phyloP scores from a whole-genome alignment of 2,888 invertebrate species.

The Lasioglossum vierecki region DNA sequence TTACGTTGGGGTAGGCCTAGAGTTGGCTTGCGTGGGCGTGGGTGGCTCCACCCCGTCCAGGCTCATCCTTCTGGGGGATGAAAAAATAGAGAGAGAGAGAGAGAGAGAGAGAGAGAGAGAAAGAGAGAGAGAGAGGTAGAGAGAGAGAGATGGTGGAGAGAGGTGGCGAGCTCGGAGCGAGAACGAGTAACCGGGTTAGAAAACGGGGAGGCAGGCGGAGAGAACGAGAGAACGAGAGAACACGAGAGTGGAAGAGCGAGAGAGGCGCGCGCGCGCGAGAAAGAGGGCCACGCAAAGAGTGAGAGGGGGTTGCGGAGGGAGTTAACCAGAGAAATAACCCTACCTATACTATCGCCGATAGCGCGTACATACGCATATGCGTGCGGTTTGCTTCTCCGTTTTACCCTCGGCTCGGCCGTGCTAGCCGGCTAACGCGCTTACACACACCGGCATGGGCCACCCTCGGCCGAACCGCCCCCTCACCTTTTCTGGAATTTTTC shows the following conservation, averaged over 20 bases:
- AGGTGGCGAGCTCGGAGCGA: slow-evolving; percentile 47
- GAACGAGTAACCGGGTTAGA: slow-evolving; percentile 45
- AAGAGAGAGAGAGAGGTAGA: slow-evolving; percentile 56
- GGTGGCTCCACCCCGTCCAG: slow-evolving; percentile 78
- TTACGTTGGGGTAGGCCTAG: slow-evolving; percentile 80
- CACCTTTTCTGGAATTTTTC: slow-evolving; percentile 71
- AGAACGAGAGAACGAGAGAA: slow-evolving; percentile 9
- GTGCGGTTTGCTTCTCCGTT: slow-evolving; percentile 45
- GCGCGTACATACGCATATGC: slow-evolving; percentile 53
- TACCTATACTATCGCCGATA: slow-evolving; percentile 63
- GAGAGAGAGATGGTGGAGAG: slow-evolving; percentile 45
- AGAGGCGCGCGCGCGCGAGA: neutral
- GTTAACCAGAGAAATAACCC: slow-evolving; percentile 60
- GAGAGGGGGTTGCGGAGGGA: slow-evolving; percentile 25
- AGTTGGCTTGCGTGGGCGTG: slow-evolving; percentile 77
- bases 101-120: slow-evolving; percentile 53
- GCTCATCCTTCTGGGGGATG: slow-evolving; percentile 77
- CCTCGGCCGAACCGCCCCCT: slow-evolving; percentile 58
- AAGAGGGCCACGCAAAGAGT: slow-evolving; percentile 3
- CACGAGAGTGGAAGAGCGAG: neutral
- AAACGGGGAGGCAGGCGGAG: slow-evolving; percentile 19
- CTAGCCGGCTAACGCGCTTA: slow-evolving; percentile 52
- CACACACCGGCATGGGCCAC: slow-evolving; percentile 37
- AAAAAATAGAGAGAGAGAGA: slow-evolving; percentile 67
- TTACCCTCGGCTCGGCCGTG: slow-evolving; percentile 24